phyloP scores from a whole-genome alignment of 2,888 invertebrate species.

The Stenoptilia bipunctidactyla region DNA sequence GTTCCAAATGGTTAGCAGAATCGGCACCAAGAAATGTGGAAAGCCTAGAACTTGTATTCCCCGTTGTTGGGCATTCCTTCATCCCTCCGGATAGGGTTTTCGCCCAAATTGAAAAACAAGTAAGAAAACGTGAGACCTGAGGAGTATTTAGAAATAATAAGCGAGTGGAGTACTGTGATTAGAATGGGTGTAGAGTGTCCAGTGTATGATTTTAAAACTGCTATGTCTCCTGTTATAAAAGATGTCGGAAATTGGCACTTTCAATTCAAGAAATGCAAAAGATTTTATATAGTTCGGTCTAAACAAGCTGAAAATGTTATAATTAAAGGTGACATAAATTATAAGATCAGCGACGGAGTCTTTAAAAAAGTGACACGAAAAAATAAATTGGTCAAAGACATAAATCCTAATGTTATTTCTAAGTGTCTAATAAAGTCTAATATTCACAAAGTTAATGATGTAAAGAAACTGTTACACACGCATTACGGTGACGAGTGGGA shows the following conservation, averaged over 20 bases:
- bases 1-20: neutral
- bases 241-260: neutral
- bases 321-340: slow-evolving; percentile 1
- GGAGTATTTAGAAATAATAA: neutral
- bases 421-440: neutral
- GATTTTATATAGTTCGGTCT: neutral
- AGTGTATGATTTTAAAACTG: neutral
- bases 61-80: slow-evolving; percentile 4
- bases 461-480: slow-evolving; percentile 1
- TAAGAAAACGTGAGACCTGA: slow-evolving; percentile 1
- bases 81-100: slow-evolving; percentile 5
- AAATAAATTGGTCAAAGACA: neutral
- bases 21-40: neutral
- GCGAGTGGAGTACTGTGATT: neutral
- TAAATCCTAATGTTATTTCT: neutral
- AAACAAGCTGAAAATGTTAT: neutral
- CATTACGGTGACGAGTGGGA: slow-evolving; percentile 2
- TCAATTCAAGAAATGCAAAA: slow-evolving; percentile 1
- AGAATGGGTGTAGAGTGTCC: slow-evolving; percentile 1
- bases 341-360: neutral
- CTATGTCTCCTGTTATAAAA: neutral
- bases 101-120: slow-evolving; percentile 2
- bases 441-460: slow-evolving; percentile 2
- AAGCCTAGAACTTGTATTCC: slow-evolving; percentile 2
- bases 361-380: neutral